Evolutionary conservation across 2,797 vertebrate genomes (phyloP).

Genomic region (Aldrovandia affinis): DNA sequence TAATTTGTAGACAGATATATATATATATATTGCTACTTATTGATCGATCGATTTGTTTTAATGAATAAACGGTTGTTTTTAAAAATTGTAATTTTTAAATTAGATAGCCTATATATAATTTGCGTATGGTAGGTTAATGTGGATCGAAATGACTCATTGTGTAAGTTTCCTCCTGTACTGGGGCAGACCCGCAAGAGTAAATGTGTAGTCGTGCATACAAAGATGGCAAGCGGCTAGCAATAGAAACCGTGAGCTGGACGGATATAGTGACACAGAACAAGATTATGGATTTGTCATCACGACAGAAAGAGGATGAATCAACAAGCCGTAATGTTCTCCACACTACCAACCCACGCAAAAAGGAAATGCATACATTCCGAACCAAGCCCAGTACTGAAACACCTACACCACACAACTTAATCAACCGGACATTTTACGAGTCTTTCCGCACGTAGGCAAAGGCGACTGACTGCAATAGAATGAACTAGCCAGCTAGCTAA

Average conservation of each 20-base stretch:
- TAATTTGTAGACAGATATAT: too few relatives aligned
- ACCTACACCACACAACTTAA: not conserved
- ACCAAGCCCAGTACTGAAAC: not conserved
- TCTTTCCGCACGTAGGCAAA: not conserved
- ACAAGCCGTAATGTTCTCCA: not conserved
- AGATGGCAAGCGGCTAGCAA: not conserved
- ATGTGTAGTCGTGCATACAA: not conserved
- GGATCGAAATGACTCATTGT: too few relatives aligned
- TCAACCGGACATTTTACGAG: not conserved
- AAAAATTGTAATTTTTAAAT: too few relatives aligned
- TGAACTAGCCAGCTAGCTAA: not conserved
- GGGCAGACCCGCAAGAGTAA: not conserved
- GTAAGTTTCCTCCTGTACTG: not conserved
- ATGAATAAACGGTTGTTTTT: too few relatives aligned
- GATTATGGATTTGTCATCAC: not conserved
- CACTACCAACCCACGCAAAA: not conserved
- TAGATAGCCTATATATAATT: too few relatives aligned
- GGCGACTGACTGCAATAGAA: not conserved
- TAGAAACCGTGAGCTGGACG: not conserved
- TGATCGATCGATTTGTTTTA: too few relatives aligned
- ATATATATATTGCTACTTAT: too few relatives aligned
- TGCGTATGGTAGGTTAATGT: too few relatives aligned
- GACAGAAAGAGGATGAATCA: not conserved
- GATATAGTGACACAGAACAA: not conserved
- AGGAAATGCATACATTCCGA: slow-evolving; percentile 1